phyloP scores from a whole-genome alignment of 1,140 invertebrate genomes.

The Globodera ellingtonae region DNA sequence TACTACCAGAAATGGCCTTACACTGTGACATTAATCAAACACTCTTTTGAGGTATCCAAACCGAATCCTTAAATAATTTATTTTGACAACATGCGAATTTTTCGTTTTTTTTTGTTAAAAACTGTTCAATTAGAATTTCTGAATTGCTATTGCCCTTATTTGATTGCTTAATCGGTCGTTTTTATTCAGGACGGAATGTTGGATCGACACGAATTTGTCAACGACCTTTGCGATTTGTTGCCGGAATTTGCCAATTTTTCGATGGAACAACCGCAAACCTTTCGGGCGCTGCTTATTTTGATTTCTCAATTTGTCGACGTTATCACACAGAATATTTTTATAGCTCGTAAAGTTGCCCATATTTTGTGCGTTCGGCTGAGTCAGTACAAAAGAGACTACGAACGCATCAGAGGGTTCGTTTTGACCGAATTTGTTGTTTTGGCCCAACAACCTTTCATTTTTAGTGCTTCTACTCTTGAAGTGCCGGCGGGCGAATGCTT shows the following conservation, averaged over 20 bases:
- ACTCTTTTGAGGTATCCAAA: conserved; percentile 46
- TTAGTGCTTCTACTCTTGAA: conserved; percentile 15
- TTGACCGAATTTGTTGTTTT: background rate
- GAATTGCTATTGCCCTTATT: too few relatives aligned
- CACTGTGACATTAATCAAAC: conserved; percentile 53
- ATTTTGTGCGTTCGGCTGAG: conserved; percentile 41
- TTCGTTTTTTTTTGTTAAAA: too few relatives aligned
- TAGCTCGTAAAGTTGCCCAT: conserved; percentile 43
- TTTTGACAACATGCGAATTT: too few relatives aligned
- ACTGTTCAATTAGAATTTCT: too few relatives aligned
- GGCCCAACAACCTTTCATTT: background rate
- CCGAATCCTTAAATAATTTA: too few relatives aligned
- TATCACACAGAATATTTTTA: conserved; percentile 51
- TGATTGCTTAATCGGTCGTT: too few relatives aligned
- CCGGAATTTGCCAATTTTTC: conserved; percentile 49
- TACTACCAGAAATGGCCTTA: conserved; percentile 55
- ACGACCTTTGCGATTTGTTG: conserved; percentile 51
- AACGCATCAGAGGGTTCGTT: conserved; percentile 31
- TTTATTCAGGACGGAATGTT: conserved; percentile 50
- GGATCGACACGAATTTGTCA: conserved; percentile 54
- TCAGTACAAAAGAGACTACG: conserved; percentile 48
- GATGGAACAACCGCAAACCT: conserved; percentile 53
- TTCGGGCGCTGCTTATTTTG: conserved; percentile 50
- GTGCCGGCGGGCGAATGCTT: conserved; percentile 42
- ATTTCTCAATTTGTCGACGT: conserved; percentile 49